Conservation (phyloP, 2,113 vertebrate species). For the Crocuta crocuta region DNA sequence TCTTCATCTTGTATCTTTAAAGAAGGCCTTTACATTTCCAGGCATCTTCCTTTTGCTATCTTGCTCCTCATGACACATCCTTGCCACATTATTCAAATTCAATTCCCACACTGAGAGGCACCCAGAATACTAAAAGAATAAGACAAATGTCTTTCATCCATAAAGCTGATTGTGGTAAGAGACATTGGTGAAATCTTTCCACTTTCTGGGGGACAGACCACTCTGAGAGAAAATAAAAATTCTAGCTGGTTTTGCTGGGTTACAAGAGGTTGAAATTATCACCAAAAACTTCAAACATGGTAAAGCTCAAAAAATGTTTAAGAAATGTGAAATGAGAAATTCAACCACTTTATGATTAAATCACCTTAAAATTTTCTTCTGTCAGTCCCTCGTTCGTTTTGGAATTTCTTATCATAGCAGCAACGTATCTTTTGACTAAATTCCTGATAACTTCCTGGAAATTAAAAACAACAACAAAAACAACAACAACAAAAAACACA, state of each 20-base stretch:
- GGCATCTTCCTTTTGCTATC: background rate
- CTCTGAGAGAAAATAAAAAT: slow-evolving; percentile 26
- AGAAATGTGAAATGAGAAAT: slow-evolving; percentile 50
- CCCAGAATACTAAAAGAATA: slow-evolving; percentile 43
- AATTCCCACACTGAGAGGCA: slow-evolving; percentile 3
- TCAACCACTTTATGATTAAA: slow-evolving; percentile 6
- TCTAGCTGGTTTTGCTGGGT: background rate
- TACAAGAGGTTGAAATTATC: slow-evolving; percentile 22
- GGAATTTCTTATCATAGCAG: slow-evolving; percentile 97
- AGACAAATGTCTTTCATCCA: background rate
- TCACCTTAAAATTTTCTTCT: slow-evolving; percentile 98
- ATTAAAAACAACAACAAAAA: slow-evolving; percentile 53
- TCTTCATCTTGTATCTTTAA: slow-evolving; percentile 4
- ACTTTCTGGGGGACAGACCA: background rate
- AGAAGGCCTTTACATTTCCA: background rate
- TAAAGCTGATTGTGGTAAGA: slow-evolving; percentile 34
- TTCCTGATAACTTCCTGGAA: slow-evolving; percentile 96
- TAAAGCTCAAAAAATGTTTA: slow-evolving; percentile 35
- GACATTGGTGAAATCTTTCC: slow-evolving; percentile 10
- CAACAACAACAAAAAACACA: background rate
- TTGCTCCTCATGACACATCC: background rate
- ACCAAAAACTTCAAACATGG: background rate
- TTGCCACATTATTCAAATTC: slow-evolving; percentile 25
- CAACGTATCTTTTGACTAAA: slow-evolving; percentile 97
- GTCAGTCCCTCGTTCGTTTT: slow-evolving; percentile 97